Base-by-base conservation (phyloP, 2,888 invertebrate genomes). In the Tethea ocularis region DNA sequence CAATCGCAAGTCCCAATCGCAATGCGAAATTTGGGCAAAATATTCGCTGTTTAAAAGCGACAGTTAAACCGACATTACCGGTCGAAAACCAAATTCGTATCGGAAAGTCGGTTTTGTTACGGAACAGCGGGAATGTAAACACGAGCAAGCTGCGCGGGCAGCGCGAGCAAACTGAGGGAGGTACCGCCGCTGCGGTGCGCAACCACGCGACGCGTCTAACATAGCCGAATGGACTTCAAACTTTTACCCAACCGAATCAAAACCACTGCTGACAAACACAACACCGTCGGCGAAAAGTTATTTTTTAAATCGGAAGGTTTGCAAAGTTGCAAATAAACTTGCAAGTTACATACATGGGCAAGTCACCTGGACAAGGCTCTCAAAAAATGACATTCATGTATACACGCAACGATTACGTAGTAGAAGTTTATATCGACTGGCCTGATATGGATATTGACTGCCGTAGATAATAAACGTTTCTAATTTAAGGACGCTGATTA, bases 71-170 rank as follows among this genome's bases (percentile, higher is more conserved):
- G 86, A 88, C 85, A 80, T 86, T 86, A 89, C 88, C 88, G 89
- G 90, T 89, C 84, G 80, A 80, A 85, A 88, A 84, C 85, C 86
- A 87, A 89, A 91, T 84, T 87, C 82, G 83, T 82, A 81, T 84
- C 84, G 84, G 74, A 79, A 82, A 82, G 77, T 79, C 78, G 68
- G 74, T 75, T 78, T 46, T 71, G 67, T 68, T 68, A 66, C 67
- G 67, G 64, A 60, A 70, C 69, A 68, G 72, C 74, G 72, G 74
- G 64, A 72, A 71, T 63, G 67, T 72, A 64, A 62, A 80, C 70
- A 82, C 92, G 90, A 87, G 91, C 85, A 86, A 85, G 89, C 91
- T 83, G 88, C 91, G 90, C 92, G 87, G 85, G 80, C 81, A 83
- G 89, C 91, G 91, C 89, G 75, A 87, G 88, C 92, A 87, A 87